These are phyloP conservation scores for Scortum barcoo DNA, from an alignment of 2,113 vertebrate genomes.

Conservation along the genomic window DNA sequence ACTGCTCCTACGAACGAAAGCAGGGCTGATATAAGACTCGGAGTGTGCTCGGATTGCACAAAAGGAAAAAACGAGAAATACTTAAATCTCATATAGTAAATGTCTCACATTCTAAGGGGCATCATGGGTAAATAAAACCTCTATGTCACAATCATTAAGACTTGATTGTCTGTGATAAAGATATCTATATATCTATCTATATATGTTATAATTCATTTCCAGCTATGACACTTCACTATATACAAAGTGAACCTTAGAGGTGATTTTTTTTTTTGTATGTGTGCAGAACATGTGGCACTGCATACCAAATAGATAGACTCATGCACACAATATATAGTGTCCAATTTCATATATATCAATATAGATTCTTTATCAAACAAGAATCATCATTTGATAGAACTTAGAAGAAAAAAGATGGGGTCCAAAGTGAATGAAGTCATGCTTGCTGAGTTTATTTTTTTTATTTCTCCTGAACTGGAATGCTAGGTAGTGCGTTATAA, in stretches of 20 bases:
- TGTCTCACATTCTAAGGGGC: conserved; percentile 67
- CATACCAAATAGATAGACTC: conserved; percentile 64
- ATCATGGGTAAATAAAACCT: conserved; percentile 65
- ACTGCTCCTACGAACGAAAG: conserved; percentile 28
- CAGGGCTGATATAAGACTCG: conserved; percentile 27
- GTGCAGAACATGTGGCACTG: conserved; percentile 63
- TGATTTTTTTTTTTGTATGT: conserved; percentile 8
- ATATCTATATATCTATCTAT: conserved; percentile 74
- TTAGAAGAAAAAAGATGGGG: conserved; percentile 29
- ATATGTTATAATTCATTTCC: conserved; percentile 65
- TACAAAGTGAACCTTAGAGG: conserved; percentile 72
- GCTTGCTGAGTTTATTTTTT: conserved; percentile 31
- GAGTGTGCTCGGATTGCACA: conserved; percentile 40
- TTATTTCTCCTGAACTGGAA: conserved; percentile 46
- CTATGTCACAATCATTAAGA: conserved; percentile 77
- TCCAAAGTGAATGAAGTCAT: conserved; percentile 41
- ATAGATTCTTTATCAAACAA: conserved; percentile 61
- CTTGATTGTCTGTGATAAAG: conserved; percentile 82
- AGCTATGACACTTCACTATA: conserved; percentile 73
- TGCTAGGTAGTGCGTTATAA: conserved; percentile 69
- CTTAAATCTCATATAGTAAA: conserved; percentile 42
- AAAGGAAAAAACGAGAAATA: conserved; percentile 45
- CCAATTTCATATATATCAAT: conserved; percentile 62
- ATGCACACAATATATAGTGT: conserved; percentile 68
- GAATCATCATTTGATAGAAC: conserved; percentile 41